phyloP scores from a whole-genome alignment of 2,888 invertebrate genomes.

The Oscheius sp. region DNA sequence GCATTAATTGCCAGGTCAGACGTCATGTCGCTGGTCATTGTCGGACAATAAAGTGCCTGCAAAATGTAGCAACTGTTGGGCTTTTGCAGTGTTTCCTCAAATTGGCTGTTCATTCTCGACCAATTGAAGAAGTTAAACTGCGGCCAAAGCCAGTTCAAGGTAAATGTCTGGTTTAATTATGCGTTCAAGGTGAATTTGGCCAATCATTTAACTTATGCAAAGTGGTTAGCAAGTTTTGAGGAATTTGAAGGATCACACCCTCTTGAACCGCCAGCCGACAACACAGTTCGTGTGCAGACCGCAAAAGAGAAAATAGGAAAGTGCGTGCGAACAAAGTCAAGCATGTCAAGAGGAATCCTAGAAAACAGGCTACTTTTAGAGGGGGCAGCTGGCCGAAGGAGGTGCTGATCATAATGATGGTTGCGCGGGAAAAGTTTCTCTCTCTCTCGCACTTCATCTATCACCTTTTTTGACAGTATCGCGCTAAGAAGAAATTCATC shows the following conservation, averaged over 20 bases:
- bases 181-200: slow-evolving; percentile 21
- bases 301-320: not conserved
- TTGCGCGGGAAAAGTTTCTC: slow-evolving; percentile 12
- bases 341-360: not conserved
- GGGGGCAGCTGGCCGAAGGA: not conserved
- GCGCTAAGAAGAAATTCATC: not conserved
- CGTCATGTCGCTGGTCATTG: no score
- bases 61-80: no score
- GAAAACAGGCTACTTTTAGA: not conserved
- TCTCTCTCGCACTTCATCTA: not conserved
- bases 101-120: no score
- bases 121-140: not conserved
- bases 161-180: slow-evolving; percentile 26
- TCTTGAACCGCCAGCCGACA: not conserved
- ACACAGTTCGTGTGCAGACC: no score
- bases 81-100: no score
- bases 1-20: no score
- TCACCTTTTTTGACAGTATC: slow-evolving; percentile 3
- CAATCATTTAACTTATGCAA: slow-evolving; percentile 1
- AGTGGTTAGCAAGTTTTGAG: not conserved
- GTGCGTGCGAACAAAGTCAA: slow-evolving; percentile 1
- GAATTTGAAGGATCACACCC: not conserved
- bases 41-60: no score
- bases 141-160: slow-evolving; percentile 11
- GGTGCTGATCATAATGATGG: not conserved